Conservation (phyloP, 2,888 invertebrate species). For the Harmothoe impar region DNA sequence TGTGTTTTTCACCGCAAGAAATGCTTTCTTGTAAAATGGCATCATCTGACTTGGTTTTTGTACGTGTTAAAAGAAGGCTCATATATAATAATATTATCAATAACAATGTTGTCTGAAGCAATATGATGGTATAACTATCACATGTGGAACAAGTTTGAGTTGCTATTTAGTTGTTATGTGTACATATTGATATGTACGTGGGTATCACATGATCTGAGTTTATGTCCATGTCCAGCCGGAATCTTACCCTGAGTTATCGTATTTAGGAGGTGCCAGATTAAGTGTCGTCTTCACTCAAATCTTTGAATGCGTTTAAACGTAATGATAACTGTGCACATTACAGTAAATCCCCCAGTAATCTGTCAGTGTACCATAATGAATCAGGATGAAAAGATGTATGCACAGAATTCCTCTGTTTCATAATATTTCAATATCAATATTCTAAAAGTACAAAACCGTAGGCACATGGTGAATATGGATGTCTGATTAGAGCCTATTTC, state of each 20-base stretch:
- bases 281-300: too few species aligned
- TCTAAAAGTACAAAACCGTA: background rate
- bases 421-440: background rate
- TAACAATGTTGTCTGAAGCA: background rate
- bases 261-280: too few species aligned
- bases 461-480: background rate
- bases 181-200: background rate
- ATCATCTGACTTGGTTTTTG: background rate
- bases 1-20: background rate
- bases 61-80: background rate
- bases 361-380: background rate
- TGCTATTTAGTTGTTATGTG: background rate
- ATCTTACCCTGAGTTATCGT: too few species aligned
- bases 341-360: background rate
- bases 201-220: background rate
- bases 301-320: background rate
- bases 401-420: background rate
- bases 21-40: background rate
- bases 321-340: background rate
- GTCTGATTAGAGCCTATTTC: background rate
- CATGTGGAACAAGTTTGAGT: background rate
- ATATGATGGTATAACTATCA: background rate
- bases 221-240: background rate
- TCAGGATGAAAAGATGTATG: background rate
- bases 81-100: too few species aligned